Conservation (phyloP, 2,888 invertebrate genomes). For the Atethmia centrago region DNA sequence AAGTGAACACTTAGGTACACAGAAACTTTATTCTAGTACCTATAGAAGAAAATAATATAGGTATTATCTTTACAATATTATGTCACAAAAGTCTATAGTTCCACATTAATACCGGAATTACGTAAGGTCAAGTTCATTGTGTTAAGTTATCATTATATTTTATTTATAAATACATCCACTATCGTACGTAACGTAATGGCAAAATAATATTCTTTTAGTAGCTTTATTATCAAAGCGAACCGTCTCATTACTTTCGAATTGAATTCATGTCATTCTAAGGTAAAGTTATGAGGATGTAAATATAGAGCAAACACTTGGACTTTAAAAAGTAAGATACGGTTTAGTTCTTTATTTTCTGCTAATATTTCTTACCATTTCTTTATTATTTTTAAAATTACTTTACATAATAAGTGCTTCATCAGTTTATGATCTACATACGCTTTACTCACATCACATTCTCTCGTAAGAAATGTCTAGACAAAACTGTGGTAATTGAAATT, state of each 20-base stretch:
- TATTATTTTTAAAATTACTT: not conserved
- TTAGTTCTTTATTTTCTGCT: not conserved
- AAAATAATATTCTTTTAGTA: not conserved
- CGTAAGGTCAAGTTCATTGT: conserved; percentile 17
- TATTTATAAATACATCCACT: not conserved
- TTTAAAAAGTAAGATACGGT: too few species aligned
- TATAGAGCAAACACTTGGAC: not conserved
- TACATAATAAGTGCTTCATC: not conserved
- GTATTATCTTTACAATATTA: not conserved
- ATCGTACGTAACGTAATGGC: not conserved
- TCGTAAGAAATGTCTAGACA: too few species aligned
- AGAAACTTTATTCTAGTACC: too few species aligned
- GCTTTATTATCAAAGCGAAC: not conserved
- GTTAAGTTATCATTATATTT: not conserved
- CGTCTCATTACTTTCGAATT: not conserved
- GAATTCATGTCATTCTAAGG: not conserved
- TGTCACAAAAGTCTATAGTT: not conserved
- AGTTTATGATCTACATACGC: not conserved
- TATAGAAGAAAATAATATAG: not conserved
- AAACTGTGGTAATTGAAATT: too few species aligned
- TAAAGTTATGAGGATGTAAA: not conserved
- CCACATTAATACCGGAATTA: conserved; percentile 1
- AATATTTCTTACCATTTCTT: not conserved
- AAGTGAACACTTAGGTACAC: conserved; percentile 11
- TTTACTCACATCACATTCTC: not conserved